Evolutionary conservation across 2,888 invertebrate species (phyloP), one percentile per base, ranked within the genome.

Genomic region (Mythimna pallens): DNA sequence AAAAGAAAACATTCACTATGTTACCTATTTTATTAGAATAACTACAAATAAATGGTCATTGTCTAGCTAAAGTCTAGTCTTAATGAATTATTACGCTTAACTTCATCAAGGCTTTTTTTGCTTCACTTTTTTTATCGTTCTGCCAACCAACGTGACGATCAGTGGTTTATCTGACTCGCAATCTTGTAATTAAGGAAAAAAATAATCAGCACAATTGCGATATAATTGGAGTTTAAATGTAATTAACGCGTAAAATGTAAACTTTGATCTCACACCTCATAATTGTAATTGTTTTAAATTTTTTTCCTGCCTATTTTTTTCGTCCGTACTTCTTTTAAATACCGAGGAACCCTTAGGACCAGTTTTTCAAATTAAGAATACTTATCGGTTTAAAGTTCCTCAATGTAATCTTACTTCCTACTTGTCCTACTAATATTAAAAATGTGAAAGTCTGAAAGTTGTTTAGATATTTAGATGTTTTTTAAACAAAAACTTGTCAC

Each of bases 201-300:
- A 67, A 22, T 20, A 8, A 76, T 12, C 4, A 70, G 22, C 25
- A n/a, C 6, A 61, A 59, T 70, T 52, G 50, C 50, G 34, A 64
- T 70, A 30, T 76, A 67, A 79, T 81, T 66, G 40, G 8, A 22
- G 12, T 70, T 1, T 43, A 20, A 52, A 34, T 50, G 22, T 66
- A 66, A 66, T 70, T 70, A 77, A 10, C 34, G 43, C 55, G 14
- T 34, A 34, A 14, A 64, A 77, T 20, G 12, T 58, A 54, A 67
- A 64, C 36, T 52, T 71, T 65, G 55, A 34, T 65, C 47, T 71
- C 30, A 65, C 71, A 78, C 82, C 52, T 67, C 52, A n/a, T 76
- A 55, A 54, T 77, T 68, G 12, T 77, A 66, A 70, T 69, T 59
- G 58, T 54, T 59, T 81, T 55, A 66, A 62, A 1, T 1, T 61